Evolutionary conservation across 2,113 vertebrate species (phyloP).

Genomic region (Muntiacus muntjak): DNA sequence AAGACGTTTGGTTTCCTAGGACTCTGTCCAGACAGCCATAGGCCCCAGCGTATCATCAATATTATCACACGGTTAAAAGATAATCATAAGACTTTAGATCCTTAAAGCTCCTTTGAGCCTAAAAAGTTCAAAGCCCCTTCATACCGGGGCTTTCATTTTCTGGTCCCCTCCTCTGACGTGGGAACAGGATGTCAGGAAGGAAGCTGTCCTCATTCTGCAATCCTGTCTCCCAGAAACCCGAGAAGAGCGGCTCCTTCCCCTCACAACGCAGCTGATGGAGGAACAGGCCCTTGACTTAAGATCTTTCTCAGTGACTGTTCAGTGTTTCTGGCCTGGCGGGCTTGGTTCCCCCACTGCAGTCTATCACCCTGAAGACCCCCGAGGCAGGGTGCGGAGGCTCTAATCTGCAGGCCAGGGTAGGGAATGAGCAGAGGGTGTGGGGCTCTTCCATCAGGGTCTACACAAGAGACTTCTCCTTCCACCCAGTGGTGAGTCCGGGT

Average conservation of each 20-base stretch:
- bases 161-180: background rate
- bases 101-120: constrained; percentile 56
- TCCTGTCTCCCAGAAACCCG: background rate
- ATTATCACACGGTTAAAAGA: constrained; percentile 43
- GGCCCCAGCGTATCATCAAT: constrained; percentile 33
- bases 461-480: background rate
- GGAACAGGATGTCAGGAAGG: background rate
- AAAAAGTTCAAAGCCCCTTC: constrained; percentile 56
- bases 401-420: background rate
- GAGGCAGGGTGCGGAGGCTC: fast-evolving
- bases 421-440: background rate
- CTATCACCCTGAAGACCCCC: background rate
- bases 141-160: background rate
- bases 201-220: background rate
- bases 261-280: background rate
- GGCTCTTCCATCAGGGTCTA: background rate
- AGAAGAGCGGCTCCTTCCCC: background rate
- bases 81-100: constrained; percentile 54
- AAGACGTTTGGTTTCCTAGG: background rate
- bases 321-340: background rate
- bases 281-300: background rate
- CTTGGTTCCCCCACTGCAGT: too few species aligned
- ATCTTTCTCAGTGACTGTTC: background rate
- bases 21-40: background rate
- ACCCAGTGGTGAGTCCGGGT: background rate